Conservation (phyloP, 2,888 invertebrate genomes). For the Sturmia bella region DNA sequence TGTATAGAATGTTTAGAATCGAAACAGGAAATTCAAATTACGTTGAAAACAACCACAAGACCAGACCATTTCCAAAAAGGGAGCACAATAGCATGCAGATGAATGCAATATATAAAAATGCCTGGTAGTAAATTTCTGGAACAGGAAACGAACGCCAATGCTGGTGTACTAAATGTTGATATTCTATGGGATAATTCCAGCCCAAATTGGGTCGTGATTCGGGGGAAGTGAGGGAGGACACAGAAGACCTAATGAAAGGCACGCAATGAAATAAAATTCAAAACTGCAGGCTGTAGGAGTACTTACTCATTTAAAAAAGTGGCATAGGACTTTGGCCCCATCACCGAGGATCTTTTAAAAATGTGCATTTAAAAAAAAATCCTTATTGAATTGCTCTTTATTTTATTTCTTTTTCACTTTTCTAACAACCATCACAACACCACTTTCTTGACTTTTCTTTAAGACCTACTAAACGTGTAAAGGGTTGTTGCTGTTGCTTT, state of each 20-base stretch:
- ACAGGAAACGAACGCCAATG: constrained; percentile 87
- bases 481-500: background rate
- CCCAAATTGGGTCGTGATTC: constrained; percentile 82
- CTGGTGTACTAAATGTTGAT: constrained; percentile 85
- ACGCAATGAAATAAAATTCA: no score
- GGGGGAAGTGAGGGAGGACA: constrained; percentile 1
- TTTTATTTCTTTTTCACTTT: constrained; percentile 16
- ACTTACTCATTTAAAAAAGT: constrained; percentile 64
- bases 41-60: constrained; percentile 89
- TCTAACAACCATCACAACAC: background rate
- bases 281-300: background rate
- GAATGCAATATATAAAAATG: constrained; percentile 86
- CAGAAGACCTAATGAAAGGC: constrained; percentile 52
- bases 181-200: constrained; percentile 87
- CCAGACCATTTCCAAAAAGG: constrained; percentile 87
- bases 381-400: background rate
- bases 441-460: background rate
- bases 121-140: constrained; percentile 86
- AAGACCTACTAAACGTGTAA: constrained; percentile 39
- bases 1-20: background rate
- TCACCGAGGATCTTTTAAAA: constrained; percentile 29
- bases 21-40: constrained; percentile 80
- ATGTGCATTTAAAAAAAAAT: constrained; percentile 45
- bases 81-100: constrained; percentile 85
- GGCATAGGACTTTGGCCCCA: constrained; percentile 65